Percentiles rank a stretch among this genome's conserved stretches.
These are phyloP conservation scores for Ornithoptera priamus DNA, from an alignment of 2,888 invertebrate genomes.

Conservation along the genomic window DNA sequence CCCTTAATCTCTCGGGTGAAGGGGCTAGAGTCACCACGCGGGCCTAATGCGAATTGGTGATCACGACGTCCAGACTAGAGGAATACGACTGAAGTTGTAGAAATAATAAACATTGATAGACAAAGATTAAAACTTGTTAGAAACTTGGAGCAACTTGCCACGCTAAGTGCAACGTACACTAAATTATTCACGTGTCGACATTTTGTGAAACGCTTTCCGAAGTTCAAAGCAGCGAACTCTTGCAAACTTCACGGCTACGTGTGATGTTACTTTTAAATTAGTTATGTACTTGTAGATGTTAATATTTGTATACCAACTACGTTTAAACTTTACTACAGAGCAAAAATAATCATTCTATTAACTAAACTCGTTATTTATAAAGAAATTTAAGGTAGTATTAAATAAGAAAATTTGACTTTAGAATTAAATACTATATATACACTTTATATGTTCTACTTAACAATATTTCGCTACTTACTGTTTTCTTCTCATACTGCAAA, in stretches of 20 bases:
- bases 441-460: too few species aligned
- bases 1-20: too few species aligned
- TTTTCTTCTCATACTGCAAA: too few species aligned
- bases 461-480: too few species aligned
- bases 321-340: too few species aligned
- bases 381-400: too few species aligned
- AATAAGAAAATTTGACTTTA: too few species aligned
- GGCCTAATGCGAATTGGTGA: background rate
- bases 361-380: too few species aligned
- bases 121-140: conserved; percentile 18
- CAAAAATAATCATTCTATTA: too few species aligned
- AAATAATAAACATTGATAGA: conserved; percentile 1
- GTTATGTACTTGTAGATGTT: background rate
- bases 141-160: conserved; percentile 9
- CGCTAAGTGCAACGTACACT: conserved; percentile 18
- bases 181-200: conserved; percentile 26
- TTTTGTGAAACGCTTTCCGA: conserved; percentile 23
- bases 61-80: background rate
- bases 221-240: conserved; percentile 5
- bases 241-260: conserved; percentile 8
- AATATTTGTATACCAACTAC: background rate
- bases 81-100: background rate
- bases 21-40: too few species aligned
- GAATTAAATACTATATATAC: too few species aligned
- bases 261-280: conserved; percentile 20